Base-by-base conservation (phyloP, 2,113 vertebrate species). In the Cariama cristata region DNA sequence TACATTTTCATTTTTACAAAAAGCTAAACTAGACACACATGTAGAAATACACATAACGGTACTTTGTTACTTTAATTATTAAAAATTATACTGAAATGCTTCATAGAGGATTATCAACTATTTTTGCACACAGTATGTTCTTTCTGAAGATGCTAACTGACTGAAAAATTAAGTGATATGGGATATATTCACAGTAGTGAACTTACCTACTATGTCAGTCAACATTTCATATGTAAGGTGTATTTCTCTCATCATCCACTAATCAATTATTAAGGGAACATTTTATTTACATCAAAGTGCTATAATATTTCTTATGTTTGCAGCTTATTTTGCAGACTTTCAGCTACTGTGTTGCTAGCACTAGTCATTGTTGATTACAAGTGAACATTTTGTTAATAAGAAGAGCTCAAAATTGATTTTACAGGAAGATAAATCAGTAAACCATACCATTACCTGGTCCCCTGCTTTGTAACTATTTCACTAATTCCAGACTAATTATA, bases 221-320 rank as follows among this genome's bases (percentile, higher is more conserved):
- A 92, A 32, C 17, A 66, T 91, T 93, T 96, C 45, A 82, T 27
- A 12, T 80, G 42, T 38, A 72, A 85, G 42, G 44, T 93, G 35
- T 30, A 62, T 74, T 95, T 90, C 69, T 91, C 53, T 85, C 71
- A 91, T 87, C 89, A 96, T 50, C 42, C 42, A 52, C 74, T 94
- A 56, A 96, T 96, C 84, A 97, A 76, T 97, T 95, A 96, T 96
- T 94, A 95, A 96, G 71, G 21, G 32, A 91, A 93, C 44, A 77
- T 6, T 93, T 89, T 94, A 91, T 96, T 95, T 96, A 90, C 66
- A 87, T 93, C 87, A 96, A 91, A 93, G 84, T 63, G 14, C 53
- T 79, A 35, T 79, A 90, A 72, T 76, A 95, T 86, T 96, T 94
- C 40, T 90, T 67, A 80, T 77, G 45, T 83, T 96, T 94, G 82